A percentile compares a stretch with the other conserved stretches of the same genome.
These are phyloP conservation scores for Anthopleura xanthogrammica DNA, from an alignment of 92 coral and sea anemone species.

Conservation along the genomic window DNA sequence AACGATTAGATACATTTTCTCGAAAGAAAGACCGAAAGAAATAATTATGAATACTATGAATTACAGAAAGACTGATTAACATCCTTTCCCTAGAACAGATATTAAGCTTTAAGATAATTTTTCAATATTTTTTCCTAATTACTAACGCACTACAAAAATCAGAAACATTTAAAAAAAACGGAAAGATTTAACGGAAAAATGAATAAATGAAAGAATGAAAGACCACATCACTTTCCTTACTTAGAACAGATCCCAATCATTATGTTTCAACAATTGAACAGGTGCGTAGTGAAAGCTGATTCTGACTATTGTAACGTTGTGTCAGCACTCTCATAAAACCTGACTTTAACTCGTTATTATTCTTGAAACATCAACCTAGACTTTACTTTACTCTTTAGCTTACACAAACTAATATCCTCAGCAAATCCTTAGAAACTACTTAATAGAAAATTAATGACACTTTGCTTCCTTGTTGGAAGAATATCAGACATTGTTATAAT, in stretches of 20 bases:
- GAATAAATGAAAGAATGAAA: neutral
- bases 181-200: no score
- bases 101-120: no score
- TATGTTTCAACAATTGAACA: neutral
- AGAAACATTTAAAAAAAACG: neutral
- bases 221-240: neutral
- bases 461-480: neutral
- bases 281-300: neutral
- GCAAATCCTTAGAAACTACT: neutral
- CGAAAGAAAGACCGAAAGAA: no score
- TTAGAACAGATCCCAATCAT: no score
- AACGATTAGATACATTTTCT: no score
- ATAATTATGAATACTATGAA: no score
- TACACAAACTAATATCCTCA: slow-evolving; percentile 1
- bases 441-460: neutral
- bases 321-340: neutral
- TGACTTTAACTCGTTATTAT: neutral
- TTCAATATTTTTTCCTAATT: no score
- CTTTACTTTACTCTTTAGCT: neutral
- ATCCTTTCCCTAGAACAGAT: no score
- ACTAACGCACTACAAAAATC: neutral
- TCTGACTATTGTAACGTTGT: neutral
- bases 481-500: neutral
- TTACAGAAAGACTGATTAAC: no score
- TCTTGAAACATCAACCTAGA: neutral